Evolutionary conservation across 2,888 invertebrate species (phyloP).

Genomic region (Andrena minutula): DNA sequence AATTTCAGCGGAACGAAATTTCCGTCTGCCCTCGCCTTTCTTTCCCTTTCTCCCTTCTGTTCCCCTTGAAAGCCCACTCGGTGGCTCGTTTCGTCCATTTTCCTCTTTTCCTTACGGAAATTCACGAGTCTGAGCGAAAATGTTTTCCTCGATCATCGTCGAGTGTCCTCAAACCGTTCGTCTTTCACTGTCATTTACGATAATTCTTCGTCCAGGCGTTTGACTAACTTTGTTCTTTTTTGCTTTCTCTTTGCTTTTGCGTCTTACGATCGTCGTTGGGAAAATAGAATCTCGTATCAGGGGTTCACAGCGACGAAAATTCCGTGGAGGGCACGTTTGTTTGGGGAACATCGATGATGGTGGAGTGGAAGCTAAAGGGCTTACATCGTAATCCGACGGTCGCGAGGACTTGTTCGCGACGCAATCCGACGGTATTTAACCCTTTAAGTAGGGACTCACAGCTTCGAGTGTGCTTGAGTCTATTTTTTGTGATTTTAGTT

Average conservation of each 20-base stretch:
- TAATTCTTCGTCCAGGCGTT: neutral
- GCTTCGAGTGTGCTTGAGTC: neutral
- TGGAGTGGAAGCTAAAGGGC: neutral
- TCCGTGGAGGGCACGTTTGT: neutral
- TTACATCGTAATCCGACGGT: conserved; percentile 36
- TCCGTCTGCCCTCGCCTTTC: neutral
- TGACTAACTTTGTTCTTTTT: neutral
- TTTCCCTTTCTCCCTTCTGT: neutral
- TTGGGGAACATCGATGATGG: conserved; percentile 14
- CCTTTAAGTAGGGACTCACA: neutral
- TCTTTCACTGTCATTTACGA: neutral
- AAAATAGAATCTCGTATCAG: conserved; percentile 1
- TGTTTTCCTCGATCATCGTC: neutral
- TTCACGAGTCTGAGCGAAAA: neutral
- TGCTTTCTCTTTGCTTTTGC: neutral
- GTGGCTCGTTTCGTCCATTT: neutral
- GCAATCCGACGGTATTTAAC: conserved; percentile 18
- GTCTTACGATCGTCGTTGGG: neutral
- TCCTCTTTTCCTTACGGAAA: neutral
- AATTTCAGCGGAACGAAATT: conserved; percentile 31
- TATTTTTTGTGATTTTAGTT: neutral
- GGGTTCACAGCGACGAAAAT: neutral
- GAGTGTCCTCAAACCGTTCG: neutral
- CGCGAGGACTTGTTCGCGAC: conserved; percentile 10
- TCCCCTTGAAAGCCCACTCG: neutral